phyloP scores from a whole-genome alignment of 1,140 invertebrate genomes.

The Megalopta genalis region DNA sequence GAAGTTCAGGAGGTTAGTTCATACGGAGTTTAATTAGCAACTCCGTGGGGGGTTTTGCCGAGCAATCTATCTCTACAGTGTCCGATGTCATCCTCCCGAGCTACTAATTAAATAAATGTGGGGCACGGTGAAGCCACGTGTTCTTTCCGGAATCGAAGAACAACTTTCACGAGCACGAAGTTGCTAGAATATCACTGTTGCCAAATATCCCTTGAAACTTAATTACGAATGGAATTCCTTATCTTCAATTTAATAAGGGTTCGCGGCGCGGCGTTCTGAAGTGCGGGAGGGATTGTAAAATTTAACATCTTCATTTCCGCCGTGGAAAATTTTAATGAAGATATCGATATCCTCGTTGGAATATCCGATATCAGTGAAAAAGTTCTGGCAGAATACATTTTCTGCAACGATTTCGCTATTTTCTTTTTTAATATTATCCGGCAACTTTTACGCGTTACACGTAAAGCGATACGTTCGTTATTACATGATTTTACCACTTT shows the following conservation, averaged over 20 bases:
- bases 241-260: not conserved
- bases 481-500: no score
- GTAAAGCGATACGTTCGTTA: no score
- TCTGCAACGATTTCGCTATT: no score
- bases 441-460: not conserved
- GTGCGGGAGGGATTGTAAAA: not conserved
- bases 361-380: not conserved
- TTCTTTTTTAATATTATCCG: no score
- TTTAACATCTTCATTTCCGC: not conserved
- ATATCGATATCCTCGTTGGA: not conserved
- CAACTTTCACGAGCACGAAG: not conserved
- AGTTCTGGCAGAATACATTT: not conserved
- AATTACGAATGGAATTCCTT: not conserved
- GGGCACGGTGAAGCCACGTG: conserved; percentile 34
- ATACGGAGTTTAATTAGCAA: conserved; percentile 70
- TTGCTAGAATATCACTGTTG: not conserved
- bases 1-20: conserved; percentile 41
- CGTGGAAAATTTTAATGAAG: not conserved
- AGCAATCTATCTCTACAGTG: conserved; percentile 71
- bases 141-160: conserved; percentile 15
- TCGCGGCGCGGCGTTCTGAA: not conserved
- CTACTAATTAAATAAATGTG: conserved; percentile 73
- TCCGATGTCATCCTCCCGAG: conserved; percentile 49
- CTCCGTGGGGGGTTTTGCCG: conserved; percentile 62
- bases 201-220: not conserved